These are phyloP conservation scores for Crotalus tigris DNA, from an alignment of 2,113 vertebrate species.

Conservation along the genomic window DNA sequence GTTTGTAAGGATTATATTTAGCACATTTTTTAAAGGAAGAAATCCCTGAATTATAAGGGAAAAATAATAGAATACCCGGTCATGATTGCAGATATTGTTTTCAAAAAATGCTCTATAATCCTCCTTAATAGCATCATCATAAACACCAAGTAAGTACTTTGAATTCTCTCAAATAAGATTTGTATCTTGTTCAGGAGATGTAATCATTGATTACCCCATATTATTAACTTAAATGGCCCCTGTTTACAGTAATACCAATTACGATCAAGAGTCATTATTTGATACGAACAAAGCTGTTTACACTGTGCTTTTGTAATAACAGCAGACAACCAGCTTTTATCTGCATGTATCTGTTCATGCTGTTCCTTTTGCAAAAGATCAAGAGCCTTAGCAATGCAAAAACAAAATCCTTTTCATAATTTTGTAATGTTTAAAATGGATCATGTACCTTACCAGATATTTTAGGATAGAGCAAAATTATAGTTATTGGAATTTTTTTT, in stretches of 20 bases:
- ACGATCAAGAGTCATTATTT: not conserved
- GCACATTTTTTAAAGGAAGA: not conserved
- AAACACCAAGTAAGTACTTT: not conserved
- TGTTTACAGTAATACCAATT: not conserved
- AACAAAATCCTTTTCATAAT: not conserved
- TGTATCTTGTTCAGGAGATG: not conserved
- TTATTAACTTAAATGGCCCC: not conserved
- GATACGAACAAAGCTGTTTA: not conserved
- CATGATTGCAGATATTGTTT: not conserved
- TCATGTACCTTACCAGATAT: not conserved
- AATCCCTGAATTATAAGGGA: not conserved
- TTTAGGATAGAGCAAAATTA: not conserved
- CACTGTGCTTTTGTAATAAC: not conserved
- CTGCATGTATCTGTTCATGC: not conserved
- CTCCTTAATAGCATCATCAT: not conserved
- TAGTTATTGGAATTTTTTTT: not conserved
- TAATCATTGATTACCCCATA: not conserved
- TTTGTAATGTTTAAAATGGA: not conserved
- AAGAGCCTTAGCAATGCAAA: not conserved
- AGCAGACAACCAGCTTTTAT: not conserved
- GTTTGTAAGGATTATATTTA: not conserved
- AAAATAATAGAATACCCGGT: not conserved
- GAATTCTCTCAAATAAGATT: not conserved
- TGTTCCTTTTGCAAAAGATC: not conserved
- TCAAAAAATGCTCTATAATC: not conserved